Base-by-base conservation (phyloP, 1,140 invertebrate genomes). In the Orius insidiosus region DNA sequence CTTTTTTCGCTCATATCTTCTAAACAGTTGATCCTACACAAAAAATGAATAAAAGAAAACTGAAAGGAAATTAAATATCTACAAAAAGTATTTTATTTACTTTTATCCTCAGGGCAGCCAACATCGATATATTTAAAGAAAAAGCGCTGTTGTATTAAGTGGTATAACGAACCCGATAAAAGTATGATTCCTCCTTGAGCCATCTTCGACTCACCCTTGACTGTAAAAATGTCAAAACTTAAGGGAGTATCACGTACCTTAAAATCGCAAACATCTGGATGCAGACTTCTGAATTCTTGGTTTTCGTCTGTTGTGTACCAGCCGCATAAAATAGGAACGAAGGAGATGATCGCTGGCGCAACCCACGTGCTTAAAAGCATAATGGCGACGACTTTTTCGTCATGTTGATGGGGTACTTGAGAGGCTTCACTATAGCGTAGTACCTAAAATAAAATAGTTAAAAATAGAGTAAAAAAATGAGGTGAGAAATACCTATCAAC, bases 241-340 rank as follows among this genome's bases (percentile, higher is more conserved):
- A n/a, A n/a, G n/a, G n/a, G n/a, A n/a, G n/a, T 24, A 24, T 37
- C 37, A 5, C 18, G n/a, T 46, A 46, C 45, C 45, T 32, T 46
- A 19, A 46, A 46, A 9, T 38, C 16, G 24, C 45, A 46, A 13
- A 38, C 34, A 4, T 46, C 45, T 3, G 45, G 45, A 39, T 46
- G 24, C 13, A 5, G 13, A 18, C 24, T 38, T 39, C 36, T 37
- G 11, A 38, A 46, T 24, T 35, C 36, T 47, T 80, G 62, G 58
- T 90, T 78, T 31, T 86, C 78, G 11, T 74, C 70, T 1, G 85
- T 87, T 0, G 85, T 87, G 59, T 89, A 89, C 83, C 85, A 88
- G 3, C 85, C 86, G 59, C 81, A 76, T 59, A 96, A 94, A 36
- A 97, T 90, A 1, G 94, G 92, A 36, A 90, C 85, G 58, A 97